Conservation (phyloP, 2,113 vertebrate genomes). For the Cavia porcellus region DNA sequence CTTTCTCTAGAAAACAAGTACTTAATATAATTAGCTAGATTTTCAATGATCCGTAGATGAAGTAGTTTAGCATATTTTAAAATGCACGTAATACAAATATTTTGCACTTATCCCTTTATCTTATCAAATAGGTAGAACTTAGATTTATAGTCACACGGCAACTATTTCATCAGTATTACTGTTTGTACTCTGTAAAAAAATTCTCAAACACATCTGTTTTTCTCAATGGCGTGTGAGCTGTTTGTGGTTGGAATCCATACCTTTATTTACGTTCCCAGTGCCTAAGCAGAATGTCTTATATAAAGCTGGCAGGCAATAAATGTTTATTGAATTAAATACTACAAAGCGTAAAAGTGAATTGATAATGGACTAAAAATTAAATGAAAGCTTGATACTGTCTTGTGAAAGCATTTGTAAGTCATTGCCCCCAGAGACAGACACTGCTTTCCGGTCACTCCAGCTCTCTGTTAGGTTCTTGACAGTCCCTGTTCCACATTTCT, state of each 20-base stretch:
- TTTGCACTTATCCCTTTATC: not conserved
- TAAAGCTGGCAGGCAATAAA: not conserved
- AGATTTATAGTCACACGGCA: not conserved
- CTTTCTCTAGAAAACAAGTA: conserved; percentile 16
- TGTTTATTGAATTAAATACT: not conserved
- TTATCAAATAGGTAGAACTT: not conserved
- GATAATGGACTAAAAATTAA: conserved; percentile 32
- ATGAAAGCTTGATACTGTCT: not conserved
- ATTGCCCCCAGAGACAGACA: not conserved
- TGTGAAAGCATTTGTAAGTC: not conserved
- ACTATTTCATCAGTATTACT: not conserved
- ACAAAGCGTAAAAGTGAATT: not conserved
- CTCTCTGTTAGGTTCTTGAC: not conserved
- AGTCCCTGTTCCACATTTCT: not conserved
- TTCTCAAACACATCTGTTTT: not conserved
- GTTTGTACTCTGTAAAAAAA: not conserved
- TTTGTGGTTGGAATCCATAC: not conserved
- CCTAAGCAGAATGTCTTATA: not conserved
- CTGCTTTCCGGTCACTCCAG: not conserved
- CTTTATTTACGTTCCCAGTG: not conserved
- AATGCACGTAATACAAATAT: not conserved
- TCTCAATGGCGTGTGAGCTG: not conserved
- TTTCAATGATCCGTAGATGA: not conserved
- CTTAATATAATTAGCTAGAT: conserved; percentile 40
- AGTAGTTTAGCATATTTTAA: not conserved